Percentiles rank a stretch among this genome's conserved stretches.
These are phyloP conservation scores for Tyrannus savana DNA, from an alignment of 2,113 vertebrate species.

Conservation along the genomic window DNA sequence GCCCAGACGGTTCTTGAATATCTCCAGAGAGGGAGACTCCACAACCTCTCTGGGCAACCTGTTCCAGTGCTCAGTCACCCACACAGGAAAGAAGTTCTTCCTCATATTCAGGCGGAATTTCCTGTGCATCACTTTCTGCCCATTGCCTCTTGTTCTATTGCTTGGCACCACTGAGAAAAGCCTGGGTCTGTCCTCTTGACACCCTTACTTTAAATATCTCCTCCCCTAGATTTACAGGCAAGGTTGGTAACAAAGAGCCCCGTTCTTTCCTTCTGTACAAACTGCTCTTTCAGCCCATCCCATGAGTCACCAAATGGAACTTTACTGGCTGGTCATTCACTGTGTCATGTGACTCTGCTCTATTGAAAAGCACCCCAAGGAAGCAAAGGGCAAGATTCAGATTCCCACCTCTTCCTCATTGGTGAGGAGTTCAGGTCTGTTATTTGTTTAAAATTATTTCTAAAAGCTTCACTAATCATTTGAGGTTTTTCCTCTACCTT, in stretches of 20 bases:
- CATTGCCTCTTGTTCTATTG: not conserved
- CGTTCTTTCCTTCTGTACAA: not conserved
- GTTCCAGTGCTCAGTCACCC: not conserved
- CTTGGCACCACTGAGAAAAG: not conserved
- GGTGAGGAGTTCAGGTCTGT: not conserved
- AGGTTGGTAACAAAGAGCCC: not conserved
- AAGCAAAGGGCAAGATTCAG: not conserved
- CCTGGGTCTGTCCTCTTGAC: not conserved
- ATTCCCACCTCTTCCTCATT: not conserved
- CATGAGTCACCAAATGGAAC: not conserved
- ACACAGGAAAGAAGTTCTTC: not conserved
- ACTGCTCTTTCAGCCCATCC: not conserved
- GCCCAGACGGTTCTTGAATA: not conserved
- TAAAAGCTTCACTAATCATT: not conserved
- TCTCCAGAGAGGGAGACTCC: not conserved
- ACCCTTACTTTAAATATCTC: not conserved
- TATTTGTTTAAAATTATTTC: not conserved
- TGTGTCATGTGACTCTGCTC: not conserved
- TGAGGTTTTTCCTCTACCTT: not conserved
- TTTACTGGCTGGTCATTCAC: rapidly evolving
- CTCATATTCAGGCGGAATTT: not conserved
- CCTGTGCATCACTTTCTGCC: not conserved
- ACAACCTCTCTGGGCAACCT: not conserved
- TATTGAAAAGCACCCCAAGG: not conserved
- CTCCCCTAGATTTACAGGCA: not conserved